Base-by-base conservation (phyloP, 2,888 invertebrate genomes). In the Panzeria rudis region DNA sequence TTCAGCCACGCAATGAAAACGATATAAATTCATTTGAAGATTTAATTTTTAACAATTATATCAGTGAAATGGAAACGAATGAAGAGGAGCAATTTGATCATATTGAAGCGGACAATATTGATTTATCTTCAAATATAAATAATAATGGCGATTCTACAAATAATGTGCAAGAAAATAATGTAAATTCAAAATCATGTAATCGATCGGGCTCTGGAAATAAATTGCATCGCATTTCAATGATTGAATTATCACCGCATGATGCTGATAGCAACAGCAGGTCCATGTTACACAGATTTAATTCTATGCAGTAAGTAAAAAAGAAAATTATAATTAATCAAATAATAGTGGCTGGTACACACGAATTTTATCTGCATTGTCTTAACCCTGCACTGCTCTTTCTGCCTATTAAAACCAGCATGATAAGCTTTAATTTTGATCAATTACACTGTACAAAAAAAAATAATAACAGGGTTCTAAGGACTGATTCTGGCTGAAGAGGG, bases 181-280 rank as follows among this genome's bases (percentile, higher is more conserved):
- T 15, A 56, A 29, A 29, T 29, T 4, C 29, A 29, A 29, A 29
- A 5, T 29, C 29, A 29, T 29, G 29, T 29, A 29, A 29, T 29
- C 29, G 29, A 29, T 29, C n/a, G 1, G 47, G 11, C 44, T n/a
- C 3, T 25, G 62, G 66, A 15, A 77, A 87, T 47, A 87, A 86
- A 52, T 66, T 86, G 0, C 88, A 88, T 29, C 87, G 89, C 38
- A 87, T 87, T 72, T 89, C 89, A 13, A 86, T 89, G 84, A 87
- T 87, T 59, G 89, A 89, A 64, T 72, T 88, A 17, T 81, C 75
- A 71, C 86, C 82, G 72, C 80, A 35, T 17, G 38, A 35, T 62
- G 25, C 35, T 32, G 35, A 32, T 71, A 54, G n/a, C n/a, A 29
- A 44, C n/a, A 41, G 66, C 13, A 38, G 15, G 32, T 32, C 52